Conservation (phyloP, 2,888 invertebrate genomes). For the Byasa hedistus region DNA sequence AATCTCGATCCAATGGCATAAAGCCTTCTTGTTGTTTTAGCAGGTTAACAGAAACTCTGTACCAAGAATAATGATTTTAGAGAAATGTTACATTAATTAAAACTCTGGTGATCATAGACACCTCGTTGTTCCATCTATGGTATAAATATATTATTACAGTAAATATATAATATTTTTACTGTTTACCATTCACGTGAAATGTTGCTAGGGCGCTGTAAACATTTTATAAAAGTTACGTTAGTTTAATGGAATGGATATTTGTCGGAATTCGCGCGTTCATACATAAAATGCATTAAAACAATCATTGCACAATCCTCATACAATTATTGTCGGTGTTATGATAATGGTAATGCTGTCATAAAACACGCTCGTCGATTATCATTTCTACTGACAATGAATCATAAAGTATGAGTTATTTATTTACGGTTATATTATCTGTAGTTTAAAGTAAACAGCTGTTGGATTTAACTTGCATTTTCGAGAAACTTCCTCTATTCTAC, state of each 20-base stretch:
- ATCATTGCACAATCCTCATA: background rate
- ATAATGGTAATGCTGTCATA: background rate
- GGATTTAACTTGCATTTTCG: no score
- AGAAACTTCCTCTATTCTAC: no score
- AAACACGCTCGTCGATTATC: background rate
- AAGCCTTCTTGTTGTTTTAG: no score
- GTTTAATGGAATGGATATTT: background rate
- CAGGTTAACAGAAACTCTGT: no score
- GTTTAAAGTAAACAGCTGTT: background rate
- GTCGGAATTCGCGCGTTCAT: background rate
- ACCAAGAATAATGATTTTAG: no score
- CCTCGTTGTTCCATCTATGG: no score
- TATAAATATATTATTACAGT: no score
- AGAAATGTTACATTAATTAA: no score
- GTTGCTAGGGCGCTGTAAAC: background rate
- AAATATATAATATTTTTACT: no score
- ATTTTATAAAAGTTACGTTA: background rate
- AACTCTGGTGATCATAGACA: no score
- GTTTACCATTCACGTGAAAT: background rate
- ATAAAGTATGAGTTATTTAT: background rate
- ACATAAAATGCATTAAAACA: background rate
- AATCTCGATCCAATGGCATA: no score
- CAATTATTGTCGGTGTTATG: background rate
- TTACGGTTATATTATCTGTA: background rate
- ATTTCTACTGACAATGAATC: background rate